Evolutionary conservation across 2,888 invertebrate species (phyloP).

Genomic region (Desoria tigrina): DNA sequence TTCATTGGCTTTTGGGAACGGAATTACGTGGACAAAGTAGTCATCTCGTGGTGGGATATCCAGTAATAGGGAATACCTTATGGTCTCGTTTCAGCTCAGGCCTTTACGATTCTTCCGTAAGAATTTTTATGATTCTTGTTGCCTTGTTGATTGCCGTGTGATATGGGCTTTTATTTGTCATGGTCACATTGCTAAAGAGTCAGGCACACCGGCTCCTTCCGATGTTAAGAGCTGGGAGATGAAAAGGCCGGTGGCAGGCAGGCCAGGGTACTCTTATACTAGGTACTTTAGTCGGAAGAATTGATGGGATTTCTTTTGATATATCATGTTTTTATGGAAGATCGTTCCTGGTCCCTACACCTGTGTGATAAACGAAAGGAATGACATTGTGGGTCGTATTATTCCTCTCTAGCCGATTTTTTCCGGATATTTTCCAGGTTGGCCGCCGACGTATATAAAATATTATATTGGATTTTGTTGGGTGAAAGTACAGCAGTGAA

Average conservation of each 20-base stretch:
- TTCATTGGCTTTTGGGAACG: conserved; percentile 3
- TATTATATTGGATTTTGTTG: too few relatives aligned
- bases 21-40: conserved; percentile 5
- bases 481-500: too few relatives aligned
- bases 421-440: background rate
- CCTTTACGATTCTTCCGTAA: conserved; percentile 45
- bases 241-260: conserved; percentile 4
- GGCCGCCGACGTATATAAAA: too few relatives aligned
- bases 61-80: conserved; percentile 11
- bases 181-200: conserved; percentile 23
- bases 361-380: conserved; percentile 28
- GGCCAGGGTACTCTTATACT: too few relatives aligned
- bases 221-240: background rate
- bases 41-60: background rate
- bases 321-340: conserved; percentile 48
- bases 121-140: conserved; percentile 54
- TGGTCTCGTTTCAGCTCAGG: conserved; percentile 17
- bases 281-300: conserved; percentile 20
- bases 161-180: conserved; percentile 52
- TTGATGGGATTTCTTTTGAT: conserved; percentile 46
- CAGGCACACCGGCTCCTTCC: conserved; percentile 22
- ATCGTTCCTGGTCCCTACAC: conserved; percentile 34
- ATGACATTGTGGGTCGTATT: background rate
- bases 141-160: conserved; percentile 53
- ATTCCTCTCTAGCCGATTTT: too few relatives aligned